Conservation (phyloP, 2,888 invertebrate species). For the Trichacis sp. region DNA sequence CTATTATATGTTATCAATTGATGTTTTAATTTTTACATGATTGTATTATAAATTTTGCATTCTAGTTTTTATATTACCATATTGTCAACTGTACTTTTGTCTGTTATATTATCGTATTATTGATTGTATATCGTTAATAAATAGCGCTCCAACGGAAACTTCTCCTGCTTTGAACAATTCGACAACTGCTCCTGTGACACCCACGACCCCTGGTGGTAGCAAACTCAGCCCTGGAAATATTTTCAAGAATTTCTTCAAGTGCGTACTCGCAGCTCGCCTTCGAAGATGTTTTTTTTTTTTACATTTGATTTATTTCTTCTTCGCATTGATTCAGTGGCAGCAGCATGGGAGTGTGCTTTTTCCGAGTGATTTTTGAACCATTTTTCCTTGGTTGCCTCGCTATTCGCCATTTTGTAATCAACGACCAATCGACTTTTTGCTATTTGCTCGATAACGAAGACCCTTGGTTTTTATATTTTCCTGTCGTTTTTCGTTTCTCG, state of each 20-base stretch:
- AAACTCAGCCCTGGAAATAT: slow-evolving; percentile 89
- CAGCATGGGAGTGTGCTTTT: slow-evolving; percentile 56
- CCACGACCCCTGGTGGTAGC: slow-evolving; percentile 73
- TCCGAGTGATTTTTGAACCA: slow-evolving; percentile 46
- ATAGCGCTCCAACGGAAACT: slow-evolving; percentile 63
- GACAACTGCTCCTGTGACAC: slow-evolving; percentile 72
- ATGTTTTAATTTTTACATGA: too few species aligned
- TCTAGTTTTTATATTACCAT: too few species aligned
- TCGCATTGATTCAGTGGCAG: slow-evolving; percentile 51
- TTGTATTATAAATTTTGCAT: too few species aligned
- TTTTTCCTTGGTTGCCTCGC: slow-evolving; percentile 43
- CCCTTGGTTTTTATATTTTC: slow-evolving; percentile 3
- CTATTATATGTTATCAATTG: too few species aligned
- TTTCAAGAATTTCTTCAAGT: slow-evolving; percentile 98
- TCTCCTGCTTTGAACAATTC: slow-evolving; percentile 64
- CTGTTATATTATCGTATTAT: too few species aligned
- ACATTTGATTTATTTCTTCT: slow-evolving; percentile 12
- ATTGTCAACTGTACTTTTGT: too few species aligned
- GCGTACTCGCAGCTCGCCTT: slow-evolving; percentile 70
- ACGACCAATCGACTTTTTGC: slow-evolving; percentile 8
- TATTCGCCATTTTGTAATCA: slow-evolving; percentile 10
- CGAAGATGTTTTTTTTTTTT: slow-evolving; percentile 47
- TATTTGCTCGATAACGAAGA: slow-evolving; percentile 13
- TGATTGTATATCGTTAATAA: too few species aligned
- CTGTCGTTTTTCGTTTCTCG: neutral